A percentile compares a stretch with the other conserved stretches of the same genome.
Evolutionary conservation across 2,888 invertebrate species (phyloP).

Genomic region (Altica lythri): DNA sequence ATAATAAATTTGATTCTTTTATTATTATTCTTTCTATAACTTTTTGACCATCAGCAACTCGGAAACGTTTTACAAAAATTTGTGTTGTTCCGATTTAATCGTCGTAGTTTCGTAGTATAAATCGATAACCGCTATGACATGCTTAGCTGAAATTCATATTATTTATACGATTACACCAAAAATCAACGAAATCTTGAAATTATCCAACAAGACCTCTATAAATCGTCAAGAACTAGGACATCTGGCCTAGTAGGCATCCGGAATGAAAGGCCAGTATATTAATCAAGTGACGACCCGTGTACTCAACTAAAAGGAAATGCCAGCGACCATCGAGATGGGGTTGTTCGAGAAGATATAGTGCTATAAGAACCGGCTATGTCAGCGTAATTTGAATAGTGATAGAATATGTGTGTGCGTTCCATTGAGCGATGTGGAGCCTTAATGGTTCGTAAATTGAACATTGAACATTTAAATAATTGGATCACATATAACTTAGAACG

Average conservation of each 20-base stretch:
- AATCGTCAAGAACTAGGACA: conserved; percentile 28
- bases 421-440: conserved; percentile 22
- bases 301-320: conserved; percentile 29
- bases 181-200: conserved; percentile 15
- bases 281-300: conserved; percentile 32
- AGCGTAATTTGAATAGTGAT: conserved; percentile 29
- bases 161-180: too few relatives aligned
- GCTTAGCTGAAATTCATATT: too few relatives aligned
- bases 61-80: conserved; percentile 23
- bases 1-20: conserved; percentile 24
- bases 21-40: conserved; percentile 22
- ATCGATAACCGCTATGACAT: too few relatives aligned
- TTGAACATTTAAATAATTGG: conserved; percentile 20
- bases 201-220: conserved; percentile 26
- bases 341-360: conserved; percentile 25
- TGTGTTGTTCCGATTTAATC: too few relatives aligned
- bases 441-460: conserved; percentile 17
- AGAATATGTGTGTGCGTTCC: conserved; percentile 24
- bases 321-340: conserved; percentile 27
- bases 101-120: too few relatives aligned
- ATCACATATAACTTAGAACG: conserved; percentile 19
- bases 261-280: conserved; percentile 32
- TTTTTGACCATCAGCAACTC: conserved; percentile 23
- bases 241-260: conserved; percentile 28
- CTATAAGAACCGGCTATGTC: conserved; percentile 23